phyloP scores from a whole-genome alignment of 2,888 invertebrate species.

The Sycophila texana region DNA sequence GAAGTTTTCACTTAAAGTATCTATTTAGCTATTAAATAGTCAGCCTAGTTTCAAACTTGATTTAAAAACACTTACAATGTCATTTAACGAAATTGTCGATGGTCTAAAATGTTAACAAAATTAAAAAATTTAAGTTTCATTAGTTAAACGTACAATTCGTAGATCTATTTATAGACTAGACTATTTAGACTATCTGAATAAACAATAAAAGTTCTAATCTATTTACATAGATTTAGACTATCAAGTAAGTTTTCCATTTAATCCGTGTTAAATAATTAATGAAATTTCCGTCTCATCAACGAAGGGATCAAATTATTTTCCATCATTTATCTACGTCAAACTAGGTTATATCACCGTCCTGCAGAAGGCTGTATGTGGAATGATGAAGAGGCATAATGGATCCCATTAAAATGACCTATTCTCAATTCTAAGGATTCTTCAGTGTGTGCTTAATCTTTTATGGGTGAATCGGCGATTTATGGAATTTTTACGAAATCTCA shows the following conservation, averaged over 20 bases:
- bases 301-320: conserved; percentile 1
- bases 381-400: not conserved
- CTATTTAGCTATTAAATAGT: conserved; percentile 1
- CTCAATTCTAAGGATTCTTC: not conserved
- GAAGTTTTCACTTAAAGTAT: conserved; percentile 14
- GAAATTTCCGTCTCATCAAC: no score
- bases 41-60: not conserved
- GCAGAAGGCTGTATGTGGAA: not conserved
- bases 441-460: not conserved
- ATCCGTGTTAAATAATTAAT: no score
- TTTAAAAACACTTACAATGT: not conserved
- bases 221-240: no score
- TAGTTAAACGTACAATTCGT: no score
- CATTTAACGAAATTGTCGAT: not conserved
- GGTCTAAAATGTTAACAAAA: no score
- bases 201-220: no score
- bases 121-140: no score
- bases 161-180: no score
- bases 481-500: conserved; percentile 22
- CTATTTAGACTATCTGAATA: no score
- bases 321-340: not conserved
- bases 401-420: conserved; percentile 21
- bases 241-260: no score
- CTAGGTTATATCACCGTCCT: no score
- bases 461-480: conserved; percentile 29